A percentile compares a stretch with the other conserved stretches of the same genome.
phyloP scores from a whole-genome alignment of 1,140 invertebrate species.

The Branchinecta lindahli region DNA sequence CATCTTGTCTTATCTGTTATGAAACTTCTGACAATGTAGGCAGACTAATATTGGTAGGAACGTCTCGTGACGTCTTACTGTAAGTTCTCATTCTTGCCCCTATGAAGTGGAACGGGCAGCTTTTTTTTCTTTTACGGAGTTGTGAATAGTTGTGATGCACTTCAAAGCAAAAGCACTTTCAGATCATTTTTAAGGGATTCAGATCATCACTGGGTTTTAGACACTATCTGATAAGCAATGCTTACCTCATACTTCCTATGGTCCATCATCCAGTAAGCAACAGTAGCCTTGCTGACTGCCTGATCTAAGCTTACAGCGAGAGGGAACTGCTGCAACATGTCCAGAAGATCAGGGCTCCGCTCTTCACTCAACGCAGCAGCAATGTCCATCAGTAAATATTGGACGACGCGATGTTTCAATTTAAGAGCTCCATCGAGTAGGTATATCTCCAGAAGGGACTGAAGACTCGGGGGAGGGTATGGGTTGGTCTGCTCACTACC shows the following conservation, averaged over 20 bases:
- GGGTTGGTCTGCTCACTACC: not conserved
- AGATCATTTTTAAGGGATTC: too few species aligned
- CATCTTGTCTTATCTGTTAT: too few species aligned
- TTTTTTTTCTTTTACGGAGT: too few species aligned
- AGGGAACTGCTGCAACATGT: not conserved
- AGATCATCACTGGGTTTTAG: too few species aligned
- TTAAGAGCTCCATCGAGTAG: not conserved
- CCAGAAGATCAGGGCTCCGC: not conserved
- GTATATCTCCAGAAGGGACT: not conserved
- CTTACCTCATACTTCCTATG: slow-evolving; percentile 5
- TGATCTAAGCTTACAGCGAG: not conserved
- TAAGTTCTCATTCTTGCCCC: too few species aligned
- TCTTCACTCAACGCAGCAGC: not conserved
- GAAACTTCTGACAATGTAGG: too few species aligned
- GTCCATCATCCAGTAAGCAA: not conserved
- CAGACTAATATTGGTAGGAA: too few species aligned
- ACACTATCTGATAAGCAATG: too few species aligned
- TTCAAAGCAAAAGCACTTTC: too few species aligned
- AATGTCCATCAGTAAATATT: not conserved
- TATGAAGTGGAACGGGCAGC: too few species aligned
- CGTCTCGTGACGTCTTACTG: too few species aligned
- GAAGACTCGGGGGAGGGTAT: not conserved
- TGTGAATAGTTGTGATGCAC: too few species aligned
- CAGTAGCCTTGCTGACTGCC: not conserved
- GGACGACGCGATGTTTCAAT: not conserved